Percentiles rank a stretch among this genome's conserved stretches.
Conservation (phyloP, 2,113 vertebrate genomes). For the Corvus moneduloides region DNA sequence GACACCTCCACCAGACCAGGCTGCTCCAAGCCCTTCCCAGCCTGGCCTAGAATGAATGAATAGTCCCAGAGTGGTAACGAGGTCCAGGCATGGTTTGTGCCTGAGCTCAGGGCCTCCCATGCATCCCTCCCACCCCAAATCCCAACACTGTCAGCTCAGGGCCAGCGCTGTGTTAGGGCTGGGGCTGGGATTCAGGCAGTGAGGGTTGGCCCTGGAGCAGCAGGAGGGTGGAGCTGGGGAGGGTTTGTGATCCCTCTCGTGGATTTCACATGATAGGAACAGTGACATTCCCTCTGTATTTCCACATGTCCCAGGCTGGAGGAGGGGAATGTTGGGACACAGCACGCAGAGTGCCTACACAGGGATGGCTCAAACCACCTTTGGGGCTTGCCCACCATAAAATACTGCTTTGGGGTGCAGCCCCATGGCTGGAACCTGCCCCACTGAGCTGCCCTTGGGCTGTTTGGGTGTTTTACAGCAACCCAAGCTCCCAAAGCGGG, state of each 20-base stretch:
- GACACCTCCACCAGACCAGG: neutral
- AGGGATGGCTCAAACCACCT: neutral
- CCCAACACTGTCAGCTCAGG: accelerated
- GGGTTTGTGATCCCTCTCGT: neutral
- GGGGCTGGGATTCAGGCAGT: accelerated
- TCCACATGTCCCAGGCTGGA: neutral
- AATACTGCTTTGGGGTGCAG: neutral
- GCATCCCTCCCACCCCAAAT: neutral
- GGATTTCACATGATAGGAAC: accelerated
- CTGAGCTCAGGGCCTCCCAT: neutral
- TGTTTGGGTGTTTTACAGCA: neutral
- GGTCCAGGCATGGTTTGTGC: neutral
- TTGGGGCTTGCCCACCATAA: neutral
- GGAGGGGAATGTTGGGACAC: neutral
- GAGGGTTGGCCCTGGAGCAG: neutral
- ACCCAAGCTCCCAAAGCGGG: accelerated
- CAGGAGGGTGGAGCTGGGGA: neutral
- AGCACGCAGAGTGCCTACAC: accelerated
- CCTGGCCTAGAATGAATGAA: neutral
- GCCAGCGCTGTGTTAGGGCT: accelerated
- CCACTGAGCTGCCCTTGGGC: neutral
- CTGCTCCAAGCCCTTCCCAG: neutral
- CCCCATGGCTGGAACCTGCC: neutral
- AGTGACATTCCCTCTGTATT: too few relatives aligned
- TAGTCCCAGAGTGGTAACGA: neutral